Evolutionary conservation across 2,113 vertebrate species (phyloP).

Genomic region (Psophia crepitans): DNA sequence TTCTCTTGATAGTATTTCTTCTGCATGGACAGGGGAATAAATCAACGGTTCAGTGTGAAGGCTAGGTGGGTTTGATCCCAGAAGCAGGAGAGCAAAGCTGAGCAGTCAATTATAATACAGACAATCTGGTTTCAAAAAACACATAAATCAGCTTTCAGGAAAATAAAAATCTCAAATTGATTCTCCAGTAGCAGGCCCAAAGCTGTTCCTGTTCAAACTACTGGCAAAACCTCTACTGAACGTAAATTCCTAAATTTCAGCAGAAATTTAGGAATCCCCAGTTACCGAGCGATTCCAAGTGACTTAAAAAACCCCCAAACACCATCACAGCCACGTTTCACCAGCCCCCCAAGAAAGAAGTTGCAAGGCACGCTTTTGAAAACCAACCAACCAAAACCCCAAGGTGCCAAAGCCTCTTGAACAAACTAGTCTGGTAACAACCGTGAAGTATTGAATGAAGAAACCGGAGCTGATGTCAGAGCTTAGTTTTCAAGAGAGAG

Average conservation of each 20-base stretch:
- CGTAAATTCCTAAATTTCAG: neutral
- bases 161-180: neutral
- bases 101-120: neutral
- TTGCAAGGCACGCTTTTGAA: neutral
- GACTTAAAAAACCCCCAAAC: neutral
- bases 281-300: neutral
- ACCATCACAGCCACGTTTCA: neutral
- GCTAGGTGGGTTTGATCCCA: neutral
- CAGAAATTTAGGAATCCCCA: no score
- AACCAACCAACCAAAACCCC: neutral
- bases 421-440: slow-evolving; percentile 22
- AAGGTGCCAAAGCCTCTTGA: neutral
- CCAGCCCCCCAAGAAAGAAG: neutral
- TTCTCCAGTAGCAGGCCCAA: neutral
- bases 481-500: neutral
- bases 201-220: neutral
- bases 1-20: neutral
- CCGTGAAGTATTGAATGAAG: neutral
- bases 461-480: neutral
- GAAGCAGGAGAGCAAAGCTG: neutral
- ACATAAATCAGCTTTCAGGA: neutral
- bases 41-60: neutral
- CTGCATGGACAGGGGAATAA: neutral
- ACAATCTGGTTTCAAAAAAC: neutral
- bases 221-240: neutral